Evolutionary conservation across 1,140 invertebrate species (phyloP).

Genomic region (Lethocerus indicus): DNA sequence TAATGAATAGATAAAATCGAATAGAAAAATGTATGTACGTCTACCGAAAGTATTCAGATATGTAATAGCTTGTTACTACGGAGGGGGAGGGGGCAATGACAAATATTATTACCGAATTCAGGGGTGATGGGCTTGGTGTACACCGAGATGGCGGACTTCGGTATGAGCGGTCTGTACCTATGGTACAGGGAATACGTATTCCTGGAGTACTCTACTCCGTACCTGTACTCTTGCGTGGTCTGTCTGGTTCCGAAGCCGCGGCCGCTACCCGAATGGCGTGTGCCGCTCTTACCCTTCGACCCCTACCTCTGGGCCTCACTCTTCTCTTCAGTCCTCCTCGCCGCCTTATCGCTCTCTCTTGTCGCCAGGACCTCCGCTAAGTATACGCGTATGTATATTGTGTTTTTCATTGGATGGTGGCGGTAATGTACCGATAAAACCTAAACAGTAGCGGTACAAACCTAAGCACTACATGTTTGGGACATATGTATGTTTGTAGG

Average conservation of each 20-base stretch:
- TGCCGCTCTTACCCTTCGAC: slow-evolving; percentile 8
- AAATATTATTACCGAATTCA: neutral
- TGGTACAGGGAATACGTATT: slow-evolving; percentile 34
- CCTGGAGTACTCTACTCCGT: slow-evolving; percentile 33
- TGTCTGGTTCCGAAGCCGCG: slow-evolving; percentile 7
- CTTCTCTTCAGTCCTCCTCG: neutral
- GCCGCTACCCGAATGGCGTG: slow-evolving; percentile 7
- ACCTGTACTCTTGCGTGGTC: slow-evolving; percentile 11
- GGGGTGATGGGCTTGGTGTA: slow-evolving; percentile 21
- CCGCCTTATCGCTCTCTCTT: slow-evolving; percentile 1
- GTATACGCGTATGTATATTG: no score
- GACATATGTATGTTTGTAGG: no score
- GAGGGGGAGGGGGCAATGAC: neutral
- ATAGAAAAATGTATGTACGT: no score
- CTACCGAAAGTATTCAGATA: no score
- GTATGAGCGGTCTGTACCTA: slow-evolving; percentile 36
- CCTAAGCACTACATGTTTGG: no score
- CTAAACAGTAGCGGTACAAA: no score
- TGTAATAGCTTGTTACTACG: no score
- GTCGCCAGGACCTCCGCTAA: no score
- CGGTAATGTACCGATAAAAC: no score
- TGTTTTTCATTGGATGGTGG: no score
- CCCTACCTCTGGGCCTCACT: slow-evolving; percentile 4
- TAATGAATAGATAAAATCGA: no score
- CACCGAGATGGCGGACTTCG: slow-evolving; percentile 35